Evolutionary conservation across 2,113 vertebrate species (phyloP).

Genomic region (Antechinus stuartii): DNA sequence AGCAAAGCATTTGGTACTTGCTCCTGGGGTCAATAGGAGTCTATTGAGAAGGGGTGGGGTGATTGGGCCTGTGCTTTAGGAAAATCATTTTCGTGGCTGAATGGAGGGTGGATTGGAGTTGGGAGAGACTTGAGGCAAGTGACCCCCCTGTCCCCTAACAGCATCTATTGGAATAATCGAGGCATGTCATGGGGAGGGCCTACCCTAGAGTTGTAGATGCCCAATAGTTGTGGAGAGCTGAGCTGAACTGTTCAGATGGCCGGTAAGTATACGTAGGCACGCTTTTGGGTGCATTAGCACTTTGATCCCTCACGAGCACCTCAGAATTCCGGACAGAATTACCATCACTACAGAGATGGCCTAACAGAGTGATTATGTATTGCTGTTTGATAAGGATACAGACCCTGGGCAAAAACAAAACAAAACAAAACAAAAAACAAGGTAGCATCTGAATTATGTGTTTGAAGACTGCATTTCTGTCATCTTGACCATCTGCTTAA

Average conservation of each 20-base stretch:
- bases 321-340: not conserved
- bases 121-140: too few species aligned
- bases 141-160: too few species aligned
- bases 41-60: too few species aligned
- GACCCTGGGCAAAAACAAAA: not conserved
- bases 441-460: not conserved
- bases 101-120: too few species aligned
- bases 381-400: constrained; percentile 4
- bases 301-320: not conserved
- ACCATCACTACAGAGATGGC: not conserved
- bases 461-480: not conserved
- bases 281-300: not conserved
- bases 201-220: not conserved
- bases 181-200: not conserved
- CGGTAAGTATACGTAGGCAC: not conserved
- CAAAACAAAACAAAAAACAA: not conserved
- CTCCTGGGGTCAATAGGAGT: too few species aligned
- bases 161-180: not conserved
- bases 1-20: too few species aligned
- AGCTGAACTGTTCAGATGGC: not conserved
- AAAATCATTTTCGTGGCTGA: too few species aligned
- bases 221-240: not conserved
- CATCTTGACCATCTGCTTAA: constrained; percentile 34
- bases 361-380: constrained; percentile 18
- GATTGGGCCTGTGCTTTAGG: too few species aligned